Percentiles rank a stretch among this genome's conserved stretches.
Evolutionary conservation across 2,113 vertebrate genomes (phyloP).

Genomic region (Phaethon lepturus): DNA sequence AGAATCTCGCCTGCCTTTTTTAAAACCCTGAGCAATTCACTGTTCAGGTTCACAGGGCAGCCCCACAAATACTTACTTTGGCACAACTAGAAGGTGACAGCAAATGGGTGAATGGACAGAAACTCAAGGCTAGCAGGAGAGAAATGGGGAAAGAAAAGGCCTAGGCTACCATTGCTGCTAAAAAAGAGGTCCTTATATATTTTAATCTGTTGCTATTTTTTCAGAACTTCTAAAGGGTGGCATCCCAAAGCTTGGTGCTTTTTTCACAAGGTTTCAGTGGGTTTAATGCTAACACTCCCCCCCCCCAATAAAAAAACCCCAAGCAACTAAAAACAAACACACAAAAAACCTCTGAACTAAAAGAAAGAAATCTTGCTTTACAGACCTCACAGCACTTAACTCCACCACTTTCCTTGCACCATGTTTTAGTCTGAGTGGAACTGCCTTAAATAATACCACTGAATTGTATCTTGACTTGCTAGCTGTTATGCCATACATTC

Average conservation of each 20-base stretch:
- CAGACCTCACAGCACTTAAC: neutral
- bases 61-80: neutral
- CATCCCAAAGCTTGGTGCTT: neutral
- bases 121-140: neutral
- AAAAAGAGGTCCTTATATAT: neutral
- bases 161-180: neutral
- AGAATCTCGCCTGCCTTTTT: neutral
- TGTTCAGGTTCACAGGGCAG: accelerated
- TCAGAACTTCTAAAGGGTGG: neutral
- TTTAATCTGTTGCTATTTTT: neutral
- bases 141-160: neutral
- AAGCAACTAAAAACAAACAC: too few relatives aligned
- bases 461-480: neutral
- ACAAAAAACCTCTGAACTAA: neutral
- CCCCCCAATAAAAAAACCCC: too few relatives aligned
- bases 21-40: neutral
- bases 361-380: neutral
- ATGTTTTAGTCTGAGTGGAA: neutral
- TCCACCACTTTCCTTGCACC: neutral
- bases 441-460: neutral
- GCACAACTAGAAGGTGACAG: neutral
- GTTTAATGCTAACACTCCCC: neutral
- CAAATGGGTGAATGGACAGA: neutral
- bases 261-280: neutral
- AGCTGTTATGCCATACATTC: accelerated